A percentile compares a stretch with the other conserved stretches of the same genome.
Conservation (phyloP, 37 sponge, comb jelly and placozoan species). For the Hexactinellida sp. region DNA sequence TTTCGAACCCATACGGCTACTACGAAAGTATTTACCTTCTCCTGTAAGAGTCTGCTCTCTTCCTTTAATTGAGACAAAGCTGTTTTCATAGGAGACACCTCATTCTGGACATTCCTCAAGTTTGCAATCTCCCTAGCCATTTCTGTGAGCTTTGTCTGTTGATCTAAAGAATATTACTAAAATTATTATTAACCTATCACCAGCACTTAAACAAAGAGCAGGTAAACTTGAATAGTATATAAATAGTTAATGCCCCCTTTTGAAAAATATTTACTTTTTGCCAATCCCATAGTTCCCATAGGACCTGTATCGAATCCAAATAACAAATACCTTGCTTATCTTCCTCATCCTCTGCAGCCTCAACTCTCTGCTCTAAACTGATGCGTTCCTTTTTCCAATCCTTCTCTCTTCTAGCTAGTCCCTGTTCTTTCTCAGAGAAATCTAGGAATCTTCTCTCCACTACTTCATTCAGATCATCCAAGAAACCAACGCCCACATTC, state of each 20-base stretch:
- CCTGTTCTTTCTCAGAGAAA: neutral
- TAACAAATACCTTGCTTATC: neutral
- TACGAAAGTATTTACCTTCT: neutral
- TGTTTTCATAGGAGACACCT: neutral
- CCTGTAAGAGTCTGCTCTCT: neutral
- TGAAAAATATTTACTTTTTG: no score
- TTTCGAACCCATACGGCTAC: no score
- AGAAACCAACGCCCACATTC: neutral
- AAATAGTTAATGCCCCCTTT: no score
- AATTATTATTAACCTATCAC: no score
- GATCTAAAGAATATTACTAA: neutral
- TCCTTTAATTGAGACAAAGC: neutral
- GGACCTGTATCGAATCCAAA: no score
- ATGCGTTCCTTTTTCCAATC: neutral
- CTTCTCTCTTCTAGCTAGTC: neutral
- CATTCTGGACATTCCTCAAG: neutral
- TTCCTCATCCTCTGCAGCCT: neutral
- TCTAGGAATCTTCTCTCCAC: neutral
- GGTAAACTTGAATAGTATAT: no score
- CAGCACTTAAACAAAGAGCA: no score
- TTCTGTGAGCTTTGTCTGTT: neutral
- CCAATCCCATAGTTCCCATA: no score
- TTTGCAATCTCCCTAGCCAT: neutral
- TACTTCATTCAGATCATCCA: slow-evolving; percentile 5
- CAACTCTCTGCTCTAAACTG: neutral